Conservation (phyloP, 2,888 invertebrate genomes). For the Drosophila eohydei region DNA sequence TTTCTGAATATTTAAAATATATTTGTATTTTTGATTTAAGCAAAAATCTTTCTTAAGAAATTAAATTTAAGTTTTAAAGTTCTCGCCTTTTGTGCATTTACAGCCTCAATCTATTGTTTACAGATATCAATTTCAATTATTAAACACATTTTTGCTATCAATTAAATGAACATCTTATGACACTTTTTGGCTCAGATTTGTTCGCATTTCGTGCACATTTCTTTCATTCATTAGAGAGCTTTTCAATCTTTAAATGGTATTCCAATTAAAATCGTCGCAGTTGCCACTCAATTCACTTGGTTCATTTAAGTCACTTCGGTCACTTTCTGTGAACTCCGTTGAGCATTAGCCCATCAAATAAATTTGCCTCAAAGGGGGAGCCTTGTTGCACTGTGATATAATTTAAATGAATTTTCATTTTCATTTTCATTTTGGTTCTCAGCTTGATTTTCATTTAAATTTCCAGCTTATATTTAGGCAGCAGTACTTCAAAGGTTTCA, state of each 20-base stretch:
- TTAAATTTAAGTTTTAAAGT: background rate
- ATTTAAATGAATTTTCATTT: conserved; percentile 55
- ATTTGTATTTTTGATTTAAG: too few species aligned
- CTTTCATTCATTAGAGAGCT: conserved; percentile 3
- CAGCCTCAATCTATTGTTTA: background rate
- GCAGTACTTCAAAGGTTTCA: conserved; percentile 80
- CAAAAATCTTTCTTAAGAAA: too few species aligned
- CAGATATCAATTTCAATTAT: background rate
- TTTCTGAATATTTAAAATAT: too few species aligned
- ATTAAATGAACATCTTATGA: background rate
- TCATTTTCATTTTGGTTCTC: conserved; percentile 55
- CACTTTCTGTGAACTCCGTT: conserved; percentile 23
- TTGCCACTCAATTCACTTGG: conserved; percentile 13
- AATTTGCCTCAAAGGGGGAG: background rate
- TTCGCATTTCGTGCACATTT: conserved; percentile 10
- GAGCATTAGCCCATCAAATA: conserved; percentile 36
- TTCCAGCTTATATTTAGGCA: conserved; percentile 65
- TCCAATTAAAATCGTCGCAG: conserved; percentile 49
- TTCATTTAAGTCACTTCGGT: conserved; percentile 3
- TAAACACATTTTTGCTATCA: background rate
- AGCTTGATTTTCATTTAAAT: conserved; percentile 60
- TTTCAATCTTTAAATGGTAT: conserved; percentile 31
- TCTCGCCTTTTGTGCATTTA: background rate
- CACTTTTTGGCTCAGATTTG: conserved; percentile 32
- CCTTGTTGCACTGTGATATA: conserved; percentile 29